phyloP scores from a whole-genome alignment of 2,888 invertebrate genomes.

The Aphidoletes aphidimyza region DNA sequence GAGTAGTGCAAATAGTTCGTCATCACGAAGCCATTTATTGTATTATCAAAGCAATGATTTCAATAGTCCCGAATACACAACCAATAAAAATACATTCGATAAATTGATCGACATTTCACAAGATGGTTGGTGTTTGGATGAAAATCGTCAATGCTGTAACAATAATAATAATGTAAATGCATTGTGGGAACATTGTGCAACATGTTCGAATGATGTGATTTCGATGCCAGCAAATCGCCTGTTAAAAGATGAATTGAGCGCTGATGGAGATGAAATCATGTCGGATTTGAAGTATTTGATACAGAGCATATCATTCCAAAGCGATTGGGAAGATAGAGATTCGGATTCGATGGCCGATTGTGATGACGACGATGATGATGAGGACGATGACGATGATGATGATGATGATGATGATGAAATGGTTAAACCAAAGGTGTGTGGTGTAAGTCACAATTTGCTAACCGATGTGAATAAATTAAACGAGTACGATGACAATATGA shows the following conservation, averaged over 20 bases:
- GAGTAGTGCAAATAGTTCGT: not conserved
- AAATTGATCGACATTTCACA: constrained; percentile 21
- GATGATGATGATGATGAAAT: constrained; percentile 56
- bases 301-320: constrained; percentile 63
- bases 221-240: constrained; percentile 62
- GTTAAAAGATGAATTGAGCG: constrained; percentile 62
- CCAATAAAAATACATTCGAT: not conserved
- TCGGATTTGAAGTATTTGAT: constrained; percentile 62
- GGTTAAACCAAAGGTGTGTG: constrained; percentile 55
- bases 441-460: not conserved
- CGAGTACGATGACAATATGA: not conserved
- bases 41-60: not conserved
- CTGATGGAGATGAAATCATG: constrained; percentile 64
- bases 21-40: not conserved
- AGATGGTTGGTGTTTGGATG: constrained; percentile 61
- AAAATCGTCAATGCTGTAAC: constrained; percentile 61
- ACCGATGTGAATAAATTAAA: not conserved
- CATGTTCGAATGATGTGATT: constrained; percentile 61
- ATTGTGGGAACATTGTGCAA: constrained; percentile 63
- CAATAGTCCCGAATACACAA: not conserved
- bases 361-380: constrained; percentile 58
- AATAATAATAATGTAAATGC: constrained; percentile 60
- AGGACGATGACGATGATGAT: no score
- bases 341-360: not conserved
- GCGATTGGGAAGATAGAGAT: constrained; percentile 57